phyloP scores from a whole-genome alignment of 1,140 invertebrate species.

The Chrysoperla carnea region DNA sequence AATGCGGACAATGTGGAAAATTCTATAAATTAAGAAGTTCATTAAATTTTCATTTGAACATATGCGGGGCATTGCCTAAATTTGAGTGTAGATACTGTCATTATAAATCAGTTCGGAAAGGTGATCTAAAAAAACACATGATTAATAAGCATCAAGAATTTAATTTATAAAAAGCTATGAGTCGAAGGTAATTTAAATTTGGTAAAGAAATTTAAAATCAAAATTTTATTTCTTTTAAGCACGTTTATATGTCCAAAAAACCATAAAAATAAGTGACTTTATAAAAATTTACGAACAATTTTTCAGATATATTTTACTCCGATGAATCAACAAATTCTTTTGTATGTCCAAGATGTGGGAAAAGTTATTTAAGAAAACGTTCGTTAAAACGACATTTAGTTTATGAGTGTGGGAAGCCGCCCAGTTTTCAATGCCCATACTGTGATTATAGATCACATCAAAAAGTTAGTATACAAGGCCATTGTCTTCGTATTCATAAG shows the following conservation, averaged over 20 bases:
- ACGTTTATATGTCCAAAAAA: too few relatives aligned
- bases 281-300: too few relatives aligned
- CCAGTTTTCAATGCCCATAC: conserved; percentile 5
- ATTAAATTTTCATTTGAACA: conserved; percentile 33
- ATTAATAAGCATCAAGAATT: not conserved
- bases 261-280: too few relatives aligned
- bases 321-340: too few relatives aligned
- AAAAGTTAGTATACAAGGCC: too few relatives aligned
- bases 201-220: not conserved
- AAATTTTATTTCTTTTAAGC: not conserved
- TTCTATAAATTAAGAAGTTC: conserved; percentile 39
- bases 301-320: too few relatives aligned
- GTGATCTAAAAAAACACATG: not conserved
- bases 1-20: conserved; percentile 27
- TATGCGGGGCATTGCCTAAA: conserved; percentile 11
- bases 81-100: conserved; percentile 3
- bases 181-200: too few relatives aligned
- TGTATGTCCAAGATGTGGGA: conserved; percentile 31
- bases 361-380: conserved; percentile 34
- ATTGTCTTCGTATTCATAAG: too few relatives aligned
- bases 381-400: conserved; percentile 28
- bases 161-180: not conserved
- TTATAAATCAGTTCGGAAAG: not conserved
- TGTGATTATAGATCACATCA: too few relatives aligned
- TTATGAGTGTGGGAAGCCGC: conserved; percentile 30